Evolutionary conservation across 2,113 vertebrate genomes (phyloP), one percentile per base, ranked within the genome.

Genomic region (Amblyopsis rosae): DNA sequence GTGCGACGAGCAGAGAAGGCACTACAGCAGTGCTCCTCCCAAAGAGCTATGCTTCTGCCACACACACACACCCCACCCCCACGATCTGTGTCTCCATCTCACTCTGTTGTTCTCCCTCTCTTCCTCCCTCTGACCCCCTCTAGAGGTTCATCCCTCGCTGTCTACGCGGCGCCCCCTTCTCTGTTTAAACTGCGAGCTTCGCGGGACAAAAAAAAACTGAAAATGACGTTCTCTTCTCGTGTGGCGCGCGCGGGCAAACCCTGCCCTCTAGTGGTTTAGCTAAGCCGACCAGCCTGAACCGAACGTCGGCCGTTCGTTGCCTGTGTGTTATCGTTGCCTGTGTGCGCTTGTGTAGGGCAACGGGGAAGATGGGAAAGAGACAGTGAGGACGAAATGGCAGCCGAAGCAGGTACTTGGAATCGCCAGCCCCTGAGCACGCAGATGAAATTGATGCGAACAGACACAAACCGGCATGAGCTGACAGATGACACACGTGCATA

Each of bases 161-260:
- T 80, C 82, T 80, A 73, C 73, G 26, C 26, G 26, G 26, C 26
- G 59, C 84, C 86, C 75, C 70, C 67, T 77, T 79, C 72, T 77
- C 73, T 88, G 77, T 87, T 88, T 82, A 85, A 86, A 86, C 84
- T 82, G 74, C 72, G 78, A 90, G 85, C 84, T 86, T 89, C 2
- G 26, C 26, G 26, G 3, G 81, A 81, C 84, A 85, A 83, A 76
- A 90, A 79, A 91, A 87, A 81, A 1, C 19, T 19, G 19, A 26
- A 88, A 87, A 89, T 73, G 63, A 68, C 65, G 67, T 78, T 82
- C 72, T 67, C 81, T 77, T 79, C 9, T 84, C 69, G 83, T 84
- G 63, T 74, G 26, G 26, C 2, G 26, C 70, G 74, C 80, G 73
- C 72, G 74, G 74, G 67, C 68, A 19, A 73, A 75, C 79, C 73